Base-by-base conservation (phyloP, 1,140 invertebrate species). In the Drosophila novamexicana region DNA sequence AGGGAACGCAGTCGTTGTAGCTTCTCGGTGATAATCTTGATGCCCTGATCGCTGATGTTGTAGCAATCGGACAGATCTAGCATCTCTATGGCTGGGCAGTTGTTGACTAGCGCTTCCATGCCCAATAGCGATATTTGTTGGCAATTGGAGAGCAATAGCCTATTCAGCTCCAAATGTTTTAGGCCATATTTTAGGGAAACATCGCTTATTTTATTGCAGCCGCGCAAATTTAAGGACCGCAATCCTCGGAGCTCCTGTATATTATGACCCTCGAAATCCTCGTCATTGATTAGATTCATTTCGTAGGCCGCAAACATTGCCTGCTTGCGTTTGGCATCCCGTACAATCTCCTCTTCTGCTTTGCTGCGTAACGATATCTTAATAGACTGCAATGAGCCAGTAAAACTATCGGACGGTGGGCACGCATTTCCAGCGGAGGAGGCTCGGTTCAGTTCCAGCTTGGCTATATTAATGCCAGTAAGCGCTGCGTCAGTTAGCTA, bases 201-300 rank as follows among this genome's bases (percentile, higher is more conserved):
- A 93, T 96, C 95, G 36, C 95, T 95, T 10, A 96, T 94, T 81
- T 93, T 94, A 71, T 94, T 95, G 81, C 96, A 96, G 2, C 94
- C 94, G 50, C 94, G 94, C 6, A 96, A 88, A 88, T 96, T 94
- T 3, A 96, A 91, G 42, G 94, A 92, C 63, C 83, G 93, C 4
- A 96, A 92, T 12, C 94, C 93, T 84, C 93, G 93, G 2, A 95
- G 77, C 8, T 94, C 93, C 18, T 93, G 93, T 49, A 96, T 92
- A 10, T 94, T 94, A 79, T 94, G 94, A 7, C 93, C 93, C 14
- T 92, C 84, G 12, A 91, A 81, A 22, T 81, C 81, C 5, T 93
- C 93, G 42, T 93, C 92, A 66, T 92, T 92, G 29, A 93, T 93
- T 7, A 93, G 88, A 67, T 93, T 93, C 78, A 92, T 94, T 85